Percentiles rank a stretch among this genome's conserved stretches.
Evolutionary conservation across 1,140 invertebrate genomes (phyloP).

Genomic region (Drosophila nigrodunni): DNA sequence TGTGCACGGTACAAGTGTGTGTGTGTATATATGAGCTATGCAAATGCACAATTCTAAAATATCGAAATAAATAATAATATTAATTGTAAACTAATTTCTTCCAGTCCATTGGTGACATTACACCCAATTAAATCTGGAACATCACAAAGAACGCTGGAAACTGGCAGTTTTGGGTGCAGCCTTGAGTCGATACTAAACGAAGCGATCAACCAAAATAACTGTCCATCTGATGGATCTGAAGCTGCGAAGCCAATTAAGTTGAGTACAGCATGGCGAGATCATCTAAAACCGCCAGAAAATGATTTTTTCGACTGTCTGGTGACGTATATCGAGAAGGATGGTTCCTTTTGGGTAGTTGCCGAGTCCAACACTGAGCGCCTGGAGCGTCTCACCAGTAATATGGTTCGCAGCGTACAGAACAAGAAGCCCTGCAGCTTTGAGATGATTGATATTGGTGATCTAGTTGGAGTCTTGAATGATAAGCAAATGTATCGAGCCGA

Average conservation of each 20-base stretch:
- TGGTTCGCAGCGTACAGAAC: constrained; percentile 9
- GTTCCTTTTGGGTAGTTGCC: constrained; percentile 52
- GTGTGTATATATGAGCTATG: not conserved
- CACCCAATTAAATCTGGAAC: not conserved
- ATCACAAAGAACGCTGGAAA: not conserved
- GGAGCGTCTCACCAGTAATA: constrained; percentile 27
- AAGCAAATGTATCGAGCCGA: constrained; percentile 9
- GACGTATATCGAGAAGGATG: constrained; percentile 39
- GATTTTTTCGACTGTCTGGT: constrained; percentile 59
- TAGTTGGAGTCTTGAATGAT: constrained; percentile 33
- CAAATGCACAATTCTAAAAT: not conserved
- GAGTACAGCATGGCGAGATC: constrained; percentile 35
- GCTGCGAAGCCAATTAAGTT: not conserved
- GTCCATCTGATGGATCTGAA: not conserved
- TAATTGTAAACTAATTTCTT: not conserved
- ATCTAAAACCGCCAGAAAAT: not conserved
- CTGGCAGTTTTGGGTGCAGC: not conserved
- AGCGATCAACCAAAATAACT: not conserved
- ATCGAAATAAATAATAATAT: not conserved
- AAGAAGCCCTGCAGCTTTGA: constrained; percentile 14
- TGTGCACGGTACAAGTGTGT: not conserved
- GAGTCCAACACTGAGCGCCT: constrained; percentile 25
- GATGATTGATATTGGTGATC: constrained; percentile 11
- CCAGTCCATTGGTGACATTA: constrained; percentile 35
- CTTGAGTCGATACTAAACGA: not conserved